Conservation (phyloP, 2,888 invertebrate species). For the Coelopa pilipes region DNA sequence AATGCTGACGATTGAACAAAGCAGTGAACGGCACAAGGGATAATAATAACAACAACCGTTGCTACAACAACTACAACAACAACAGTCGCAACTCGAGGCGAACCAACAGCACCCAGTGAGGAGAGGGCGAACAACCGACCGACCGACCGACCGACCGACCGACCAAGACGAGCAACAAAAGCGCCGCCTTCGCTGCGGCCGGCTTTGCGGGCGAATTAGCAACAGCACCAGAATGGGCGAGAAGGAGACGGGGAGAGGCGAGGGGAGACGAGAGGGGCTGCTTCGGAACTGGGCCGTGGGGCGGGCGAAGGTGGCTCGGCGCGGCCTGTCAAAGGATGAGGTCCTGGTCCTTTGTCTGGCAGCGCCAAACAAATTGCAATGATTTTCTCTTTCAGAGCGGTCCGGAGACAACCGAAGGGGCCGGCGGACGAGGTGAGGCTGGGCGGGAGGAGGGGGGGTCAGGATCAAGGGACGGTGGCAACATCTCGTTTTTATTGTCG, state of each 20-base stretch:
- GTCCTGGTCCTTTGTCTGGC: not conserved
- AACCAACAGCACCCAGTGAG: no score
- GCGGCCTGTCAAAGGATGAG: not conserved
- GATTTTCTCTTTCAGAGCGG: not conserved
- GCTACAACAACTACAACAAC: no score
- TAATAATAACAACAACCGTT: not conserved
- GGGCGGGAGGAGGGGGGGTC: not conserved
- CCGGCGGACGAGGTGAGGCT: not conserved
- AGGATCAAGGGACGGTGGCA: not conserved
- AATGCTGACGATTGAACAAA: not conserved
- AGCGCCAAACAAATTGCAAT: not conserved
- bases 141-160: not conserved
- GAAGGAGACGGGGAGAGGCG: no score
- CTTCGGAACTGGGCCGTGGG: not conserved
- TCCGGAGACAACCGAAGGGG: not conserved
- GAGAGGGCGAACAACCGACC: not conserved
- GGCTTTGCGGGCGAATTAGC: conserved; percentile 12
- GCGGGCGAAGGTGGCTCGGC: not conserved
- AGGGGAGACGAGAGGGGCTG: no score
- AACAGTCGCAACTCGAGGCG: no score
- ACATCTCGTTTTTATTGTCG: not conserved
- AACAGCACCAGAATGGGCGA: no score
- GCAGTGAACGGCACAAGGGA: not conserved
- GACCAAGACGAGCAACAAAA: not conserved
- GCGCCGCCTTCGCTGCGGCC: not conserved